These are phyloP conservation scores for Drosophila affinis DNA, from an alignment of 2,888 invertebrate species.

Conservation along the genomic window DNA sequence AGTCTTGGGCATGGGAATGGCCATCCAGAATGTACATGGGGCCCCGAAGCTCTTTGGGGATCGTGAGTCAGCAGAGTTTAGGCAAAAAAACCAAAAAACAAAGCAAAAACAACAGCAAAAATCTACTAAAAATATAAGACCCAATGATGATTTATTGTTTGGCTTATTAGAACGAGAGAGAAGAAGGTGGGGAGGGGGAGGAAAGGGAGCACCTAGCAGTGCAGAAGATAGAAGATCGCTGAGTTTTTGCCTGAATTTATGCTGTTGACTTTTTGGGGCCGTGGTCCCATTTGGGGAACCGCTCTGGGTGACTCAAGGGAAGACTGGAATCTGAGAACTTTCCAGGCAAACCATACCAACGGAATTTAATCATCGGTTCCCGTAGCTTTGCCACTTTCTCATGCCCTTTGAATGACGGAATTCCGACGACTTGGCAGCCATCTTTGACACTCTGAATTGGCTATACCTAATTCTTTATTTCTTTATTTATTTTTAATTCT, in stretches of 20 bases:
- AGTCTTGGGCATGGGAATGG: conserved; percentile 55
- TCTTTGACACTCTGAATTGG: no score
- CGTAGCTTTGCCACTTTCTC: not conserved
- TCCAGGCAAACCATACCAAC: not conserved
- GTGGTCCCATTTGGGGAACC: conserved; percentile 25
- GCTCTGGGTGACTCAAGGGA: conserved; percentile 30
- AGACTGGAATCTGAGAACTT: conserved; percentile 21
- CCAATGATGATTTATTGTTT: conserved; percentile 75
- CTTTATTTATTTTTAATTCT: no score
- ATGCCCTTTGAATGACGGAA: not conserved
- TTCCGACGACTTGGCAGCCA: no score
- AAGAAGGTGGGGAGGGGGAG: no score
- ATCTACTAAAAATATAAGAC: conserved; percentile 64
- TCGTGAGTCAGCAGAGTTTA: conserved; percentile 72
- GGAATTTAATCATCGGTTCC: not conserved
- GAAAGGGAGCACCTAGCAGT: conserved; percentile 14
- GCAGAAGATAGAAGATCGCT: conserved; percentile 34
- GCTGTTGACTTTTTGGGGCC: conserved; percentile 35
- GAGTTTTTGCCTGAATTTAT: conserved; percentile 27
- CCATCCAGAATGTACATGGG: conserved; percentile 52
- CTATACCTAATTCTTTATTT: no score
- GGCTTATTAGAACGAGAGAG: conserved; percentile 72
- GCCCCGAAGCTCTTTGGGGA: conserved; percentile 51
- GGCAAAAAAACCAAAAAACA: conserved; percentile 31
- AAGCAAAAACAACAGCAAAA: conserved; percentile 6